Percentiles rank a stretch among this genome's conserved stretches.
Conservation (phyloP, 2,888 invertebrate species). For the Scaptomyza cyrtandrae region DNA sequence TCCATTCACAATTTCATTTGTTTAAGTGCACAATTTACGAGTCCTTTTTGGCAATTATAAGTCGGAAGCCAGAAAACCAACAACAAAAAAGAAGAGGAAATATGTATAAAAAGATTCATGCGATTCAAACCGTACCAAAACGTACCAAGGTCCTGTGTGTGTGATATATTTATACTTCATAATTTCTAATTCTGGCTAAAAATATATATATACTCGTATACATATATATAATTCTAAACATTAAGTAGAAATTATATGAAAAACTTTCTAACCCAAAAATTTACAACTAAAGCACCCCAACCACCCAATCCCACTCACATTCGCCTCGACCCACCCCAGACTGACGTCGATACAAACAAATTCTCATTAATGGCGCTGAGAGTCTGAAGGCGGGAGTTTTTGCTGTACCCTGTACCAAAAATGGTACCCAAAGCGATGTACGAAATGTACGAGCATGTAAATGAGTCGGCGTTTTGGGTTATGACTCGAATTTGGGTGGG, state of each 20-base stretch:
- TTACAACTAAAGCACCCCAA: conserved; percentile 69
- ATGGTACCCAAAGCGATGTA: conserved; percentile 59
- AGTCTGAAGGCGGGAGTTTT: conserved; percentile 49
- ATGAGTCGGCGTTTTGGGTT: conserved; percentile 70
- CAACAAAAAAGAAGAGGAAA: conserved; percentile 17
- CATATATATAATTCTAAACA: conserved; percentile 73
- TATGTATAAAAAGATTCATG: conserved; percentile 49
- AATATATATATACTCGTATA: conserved; percentile 41
- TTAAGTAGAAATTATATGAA: conserved; percentile 83
- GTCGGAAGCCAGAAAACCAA: conserved; percentile 16
- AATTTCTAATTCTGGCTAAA: conserved; percentile 77
- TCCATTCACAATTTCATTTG: conserved; percentile 57
- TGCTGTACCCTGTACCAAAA: conserved; percentile 38
- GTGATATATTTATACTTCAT: conserved; percentile 79
- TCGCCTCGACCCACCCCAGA: conserved; percentile 25
- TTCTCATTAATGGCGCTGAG: conserved; percentile 80
- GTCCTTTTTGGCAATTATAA: conserved; percentile 58
- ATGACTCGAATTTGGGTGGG: conserved; percentile 16
- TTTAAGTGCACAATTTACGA: conserved; percentile 71
- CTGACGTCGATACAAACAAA: conserved; percentile 82
- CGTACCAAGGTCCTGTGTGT: conserved; percentile 38
- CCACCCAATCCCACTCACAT: neutral
- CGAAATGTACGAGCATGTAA: conserved; percentile 66
- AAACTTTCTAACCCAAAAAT: conserved; percentile 78
- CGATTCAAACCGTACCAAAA: conserved; percentile 1